phyloP scores from a whole-genome alignment of 1,140 invertebrate species.

The Laodelphax striatellus region DNA sequence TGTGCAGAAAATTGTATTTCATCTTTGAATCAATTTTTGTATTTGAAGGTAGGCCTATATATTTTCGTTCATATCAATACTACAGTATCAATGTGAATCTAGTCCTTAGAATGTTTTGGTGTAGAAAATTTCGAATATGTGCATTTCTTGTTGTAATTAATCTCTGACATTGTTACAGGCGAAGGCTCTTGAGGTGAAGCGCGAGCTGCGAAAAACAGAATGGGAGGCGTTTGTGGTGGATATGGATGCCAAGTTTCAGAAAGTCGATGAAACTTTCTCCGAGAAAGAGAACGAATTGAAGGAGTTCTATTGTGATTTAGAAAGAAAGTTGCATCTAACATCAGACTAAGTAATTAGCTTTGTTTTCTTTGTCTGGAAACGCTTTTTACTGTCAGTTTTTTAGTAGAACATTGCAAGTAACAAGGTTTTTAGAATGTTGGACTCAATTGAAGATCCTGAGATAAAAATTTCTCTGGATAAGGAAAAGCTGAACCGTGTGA shows the following conservation, averaged over 20 bases:
- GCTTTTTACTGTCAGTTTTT: not conserved
- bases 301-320: conserved; percentile 59
- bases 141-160: no score
- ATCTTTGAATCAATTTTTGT: no score
- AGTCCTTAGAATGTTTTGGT: no score
- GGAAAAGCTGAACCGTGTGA: conserved; percentile 7
- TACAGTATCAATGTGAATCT: no score
- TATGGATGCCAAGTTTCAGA: conserved; percentile 56
- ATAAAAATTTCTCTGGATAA: conserved; percentile 17
- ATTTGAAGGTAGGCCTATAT: no score
- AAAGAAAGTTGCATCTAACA: conserved; percentile 54
- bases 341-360: not conserved
- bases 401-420: not conserved
- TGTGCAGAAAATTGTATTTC: no score
- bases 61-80: no score
- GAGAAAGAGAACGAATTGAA: conserved; percentile 65
- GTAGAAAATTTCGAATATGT: no score
- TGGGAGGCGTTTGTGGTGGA: conserved; percentile 64
- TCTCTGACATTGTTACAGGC: conserved; percentile 31
- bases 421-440: conserved; percentile 14
- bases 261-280: conserved; percentile 62
- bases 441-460: conserved; percentile 9
- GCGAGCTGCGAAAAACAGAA: conserved; percentile 45
- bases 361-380: not conserved
- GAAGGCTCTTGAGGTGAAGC: conserved; percentile 38